Evolutionary conservation across 2,888 invertebrate genomes (phyloP), one percentile per base, ranked within the genome.

Genomic region (Siphonodentalium dalli): DNA sequence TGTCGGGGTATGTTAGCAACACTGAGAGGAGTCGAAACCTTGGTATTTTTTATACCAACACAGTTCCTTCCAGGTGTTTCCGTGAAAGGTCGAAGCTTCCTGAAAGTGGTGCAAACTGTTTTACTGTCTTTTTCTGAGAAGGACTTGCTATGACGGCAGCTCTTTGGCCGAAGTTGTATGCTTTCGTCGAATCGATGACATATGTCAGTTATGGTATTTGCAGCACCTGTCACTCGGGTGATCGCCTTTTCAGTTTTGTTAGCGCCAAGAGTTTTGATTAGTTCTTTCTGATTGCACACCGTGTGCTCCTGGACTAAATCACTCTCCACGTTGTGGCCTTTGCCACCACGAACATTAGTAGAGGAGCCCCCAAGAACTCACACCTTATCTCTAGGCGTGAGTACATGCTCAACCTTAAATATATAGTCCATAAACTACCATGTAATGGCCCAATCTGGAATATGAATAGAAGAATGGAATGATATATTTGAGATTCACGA

Each of bases 401-500:
- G 37, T 4, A 48, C 29, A 24, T 40, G 33, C 21, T 50, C 28
- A 20, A 37, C 24, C 40, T 58, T 58, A 15, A 58, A 26, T 5
- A 58, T 34, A 34, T 31, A 50, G 44, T 58, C 61, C 33, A 51
- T 27, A 34, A 50, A 50, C 35, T 57, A 45, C 52, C 15, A 58
- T n/a, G 20, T 54, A 55, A 28, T 54, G 54, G 31, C 48, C 45
- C 13, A 52, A 24, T 27, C 23, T 35, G 13, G 54, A 61, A 28
- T 50, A 51, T 18, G 55, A 45, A 24, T 34, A 57, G 26, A 57
- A 51, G 41, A 58, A 51, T 3, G 51, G 54, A 13, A 58, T 2
- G 7, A 18, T 24, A 20, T 51, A 50, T 35, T 40, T 31, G 33
- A 38, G 46, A 35, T 57, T 54, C 4, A 29, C 15, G n/a, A 56